Evolutionary conservation across 2,888 invertebrate species (phyloP).

Genomic region (Mellilla xanthometata): DNA sequence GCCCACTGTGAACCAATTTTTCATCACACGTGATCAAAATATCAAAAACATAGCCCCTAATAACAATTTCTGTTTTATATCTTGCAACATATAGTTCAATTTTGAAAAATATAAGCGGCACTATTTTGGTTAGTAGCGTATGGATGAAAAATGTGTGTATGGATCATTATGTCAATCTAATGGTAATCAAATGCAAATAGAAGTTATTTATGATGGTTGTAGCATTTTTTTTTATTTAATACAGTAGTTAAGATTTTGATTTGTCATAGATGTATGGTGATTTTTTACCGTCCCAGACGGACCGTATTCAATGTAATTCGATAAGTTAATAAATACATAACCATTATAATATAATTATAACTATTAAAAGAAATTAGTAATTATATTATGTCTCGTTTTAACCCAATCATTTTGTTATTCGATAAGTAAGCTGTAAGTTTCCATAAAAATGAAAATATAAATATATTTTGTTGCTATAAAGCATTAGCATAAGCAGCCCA

Average conservation of each 20-base stretch:
- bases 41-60: neutral
- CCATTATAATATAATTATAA: too few relatives aligned
- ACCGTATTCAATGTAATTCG: too few relatives aligned
- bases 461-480: too few relatives aligned
- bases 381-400: too few relatives aligned
- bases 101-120: neutral
- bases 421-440: too few relatives aligned
- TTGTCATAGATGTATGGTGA: too few relatives aligned
- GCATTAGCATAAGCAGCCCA: too few relatives aligned
- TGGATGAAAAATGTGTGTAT: slow-evolving; percentile 21
- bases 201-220: slow-evolving; percentile 1
- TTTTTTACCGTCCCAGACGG: too few relatives aligned
- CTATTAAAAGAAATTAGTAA: too few relatives aligned
- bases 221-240: neutral
- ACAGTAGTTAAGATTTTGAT: neutral
- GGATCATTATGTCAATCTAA: slow-evolving; percentile 19
- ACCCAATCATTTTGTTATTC: too few relatives aligned
- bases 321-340: too few relatives aligned
- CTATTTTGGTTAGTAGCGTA: slow-evolving; percentile 1
- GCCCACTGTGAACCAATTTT: slow-evolving; percentile 67
- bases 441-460: too few relatives aligned
- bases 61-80: neutral
- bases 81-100: neutral
- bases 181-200: slow-evolving; percentile 13
- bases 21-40: slow-evolving; percentile 49